Conservation (phyloP, 2,113 vertebrate species). For the Daphoenositta chrysoptera region DNA sequence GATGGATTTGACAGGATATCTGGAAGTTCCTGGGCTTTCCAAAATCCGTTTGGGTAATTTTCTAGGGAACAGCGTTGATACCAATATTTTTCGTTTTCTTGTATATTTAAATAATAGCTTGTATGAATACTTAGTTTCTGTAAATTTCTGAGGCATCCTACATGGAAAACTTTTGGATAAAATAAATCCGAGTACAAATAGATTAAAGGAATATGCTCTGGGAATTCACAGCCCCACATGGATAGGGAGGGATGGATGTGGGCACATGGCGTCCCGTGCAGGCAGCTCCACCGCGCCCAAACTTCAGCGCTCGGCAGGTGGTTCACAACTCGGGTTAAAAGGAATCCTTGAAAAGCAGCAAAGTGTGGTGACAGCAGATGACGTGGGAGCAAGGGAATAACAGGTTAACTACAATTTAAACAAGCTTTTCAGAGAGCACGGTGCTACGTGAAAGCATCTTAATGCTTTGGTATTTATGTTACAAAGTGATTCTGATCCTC, state of each 20-base stretch:
- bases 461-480: fast-evolving
- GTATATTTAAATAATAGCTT: fast-evolving
- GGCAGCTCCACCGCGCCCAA: neutral
- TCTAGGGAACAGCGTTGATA: fast-evolving
- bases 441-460: fast-evolving
- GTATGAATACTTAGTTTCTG: fast-evolving
- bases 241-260: neutral
- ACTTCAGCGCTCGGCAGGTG: neutral
- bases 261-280: neutral
- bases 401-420: neutral
- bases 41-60: fast-evolving
- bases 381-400: neutral
- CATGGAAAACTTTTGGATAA: fast-evolving
- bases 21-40: neutral
- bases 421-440: fast-evolving
- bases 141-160: fast-evolving
- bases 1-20: fast-evolving
- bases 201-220: fast-evolving
- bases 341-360: neutral
- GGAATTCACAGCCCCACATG: fast-evolving
- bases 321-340: neutral
- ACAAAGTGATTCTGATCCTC: fast-evolving
- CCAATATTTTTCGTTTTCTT: fast-evolving
- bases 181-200: fast-evolving
- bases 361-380: neutral